Percentiles rank a stretch among this genome's conserved stretches.
These are phyloP conservation scores for Mohoua ochrocephala DNA, from an alignment of 2,113 vertebrate genomes.

Conservation along the genomic window DNA sequence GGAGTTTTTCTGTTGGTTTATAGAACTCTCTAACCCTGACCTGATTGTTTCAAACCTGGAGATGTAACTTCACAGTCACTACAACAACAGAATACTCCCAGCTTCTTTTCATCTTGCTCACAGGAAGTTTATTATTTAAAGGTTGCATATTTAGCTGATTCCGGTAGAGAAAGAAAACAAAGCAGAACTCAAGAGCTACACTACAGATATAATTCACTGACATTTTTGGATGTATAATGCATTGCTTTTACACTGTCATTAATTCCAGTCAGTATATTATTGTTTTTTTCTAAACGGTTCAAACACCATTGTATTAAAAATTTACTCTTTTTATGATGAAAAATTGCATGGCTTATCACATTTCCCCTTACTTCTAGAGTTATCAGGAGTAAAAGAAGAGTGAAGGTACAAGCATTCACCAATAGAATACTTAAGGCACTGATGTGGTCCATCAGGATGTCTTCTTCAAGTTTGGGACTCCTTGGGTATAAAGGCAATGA, in stretches of 20 bases:
- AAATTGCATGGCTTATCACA: neutral
- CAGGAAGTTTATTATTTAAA: neutral
- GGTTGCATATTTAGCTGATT: neutral
- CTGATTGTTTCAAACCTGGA: neutral
- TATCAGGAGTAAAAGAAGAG: neutral
- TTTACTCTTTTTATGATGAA: neutral
- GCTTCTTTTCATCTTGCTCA: neutral
- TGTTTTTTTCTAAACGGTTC: neutral
- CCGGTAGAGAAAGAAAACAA: neutral
- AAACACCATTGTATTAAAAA: neutral
- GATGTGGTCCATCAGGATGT: slow-evolving; percentile 81
- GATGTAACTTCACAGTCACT: neutral
- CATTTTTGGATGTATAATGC: neutral
- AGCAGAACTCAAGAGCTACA: neutral
- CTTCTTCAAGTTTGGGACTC: slow-evolving; percentile 78
- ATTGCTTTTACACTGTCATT: neutral
- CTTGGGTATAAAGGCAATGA: slow-evolving; percentile 82
- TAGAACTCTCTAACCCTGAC: neutral
- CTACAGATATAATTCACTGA: neutral
- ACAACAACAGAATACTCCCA: neutral
- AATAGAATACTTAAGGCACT: slow-evolving; percentile 59
- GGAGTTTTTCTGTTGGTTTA: neutral
- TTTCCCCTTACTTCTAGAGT: neutral
- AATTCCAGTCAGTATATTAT: neutral
- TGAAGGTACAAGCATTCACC: neutral